A percentile compares a stretch with the other conserved stretches of the same genome.
Evolutionary conservation across 2,888 invertebrate species (phyloP).

Genomic region (Cheilosia urbana): DNA sequence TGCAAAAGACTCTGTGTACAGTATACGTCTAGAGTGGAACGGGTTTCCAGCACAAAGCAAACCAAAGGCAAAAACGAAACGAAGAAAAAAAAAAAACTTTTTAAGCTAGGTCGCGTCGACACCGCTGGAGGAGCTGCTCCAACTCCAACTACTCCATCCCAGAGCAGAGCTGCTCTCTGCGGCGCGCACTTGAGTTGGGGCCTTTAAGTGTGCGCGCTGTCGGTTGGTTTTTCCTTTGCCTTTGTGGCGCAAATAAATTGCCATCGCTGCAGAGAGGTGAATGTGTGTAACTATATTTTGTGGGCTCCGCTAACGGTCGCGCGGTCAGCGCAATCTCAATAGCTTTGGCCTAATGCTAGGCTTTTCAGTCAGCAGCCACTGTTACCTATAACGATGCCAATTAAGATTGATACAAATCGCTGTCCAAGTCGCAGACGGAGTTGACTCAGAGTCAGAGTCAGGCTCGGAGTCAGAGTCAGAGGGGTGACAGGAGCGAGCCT

Average conservation of each 20-base stretch:
- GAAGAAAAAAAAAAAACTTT: slow-evolving; percentile 1
- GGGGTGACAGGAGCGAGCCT: slow-evolving; percentile 17
- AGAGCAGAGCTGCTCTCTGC: neutral
- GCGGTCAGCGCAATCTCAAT: slow-evolving; percentile 68
- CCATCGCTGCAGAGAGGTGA: slow-evolving; percentile 27
- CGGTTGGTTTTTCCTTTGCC: slow-evolving; percentile 39
- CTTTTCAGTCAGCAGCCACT: slow-evolving; percentile 68
- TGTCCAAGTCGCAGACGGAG: slow-evolving; percentile 35
- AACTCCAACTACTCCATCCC: neutral
- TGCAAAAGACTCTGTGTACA: slow-evolving; percentile 47
- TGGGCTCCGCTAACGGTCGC: slow-evolving; percentile 51
- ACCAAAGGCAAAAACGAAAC: neutral
- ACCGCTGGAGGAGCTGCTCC: slow-evolving; percentile 34
- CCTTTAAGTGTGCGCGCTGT: slow-evolving; percentile 10
- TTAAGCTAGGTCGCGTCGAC: slow-evolving; percentile 43
- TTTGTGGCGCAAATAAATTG: slow-evolving; percentile 67
- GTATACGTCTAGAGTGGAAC: slow-evolving; percentile 28
- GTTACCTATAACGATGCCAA: slow-evolving; percentile 73
- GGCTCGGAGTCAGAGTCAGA: slow-evolving; percentile 11
- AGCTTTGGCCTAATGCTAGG: slow-evolving; percentile 70
- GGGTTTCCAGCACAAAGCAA: slow-evolving; percentile 25
- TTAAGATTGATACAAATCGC: slow-evolving; percentile 75
- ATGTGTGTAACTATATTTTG: slow-evolving; percentile 21
- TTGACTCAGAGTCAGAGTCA: too few relatives aligned
- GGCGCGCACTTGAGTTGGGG: slow-evolving; percentile 21